Evolutionary conservation across 2,113 vertebrate species (phyloP).

Genomic region (Vulpes ferrilata): DNA sequence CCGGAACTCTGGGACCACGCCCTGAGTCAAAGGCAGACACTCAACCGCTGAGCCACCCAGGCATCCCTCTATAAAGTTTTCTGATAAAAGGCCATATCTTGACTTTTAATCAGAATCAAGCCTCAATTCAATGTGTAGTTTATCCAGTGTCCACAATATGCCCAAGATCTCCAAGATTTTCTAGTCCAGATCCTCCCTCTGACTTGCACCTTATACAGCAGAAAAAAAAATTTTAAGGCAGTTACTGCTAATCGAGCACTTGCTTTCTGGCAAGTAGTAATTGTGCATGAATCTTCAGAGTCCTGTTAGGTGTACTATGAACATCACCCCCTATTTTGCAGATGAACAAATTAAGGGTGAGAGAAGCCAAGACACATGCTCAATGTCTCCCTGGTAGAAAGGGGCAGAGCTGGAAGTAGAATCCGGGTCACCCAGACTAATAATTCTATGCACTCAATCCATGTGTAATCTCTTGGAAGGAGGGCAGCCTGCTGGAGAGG

Average conservation of each 20-base stretch:
- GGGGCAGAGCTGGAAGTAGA: background rate
- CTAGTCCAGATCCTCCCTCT: no score
- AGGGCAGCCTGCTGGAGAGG: background rate
- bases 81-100: background rate
- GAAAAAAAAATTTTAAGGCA: background rate
- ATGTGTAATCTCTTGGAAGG: background rate
- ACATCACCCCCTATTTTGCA: background rate
- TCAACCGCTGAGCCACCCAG: no score
- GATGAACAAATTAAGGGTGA: background rate
- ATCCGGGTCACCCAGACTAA: background rate
- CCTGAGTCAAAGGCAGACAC: no score
- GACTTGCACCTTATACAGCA: no score
- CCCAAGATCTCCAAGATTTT: no score
- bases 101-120: slow-evolving; percentile 34
- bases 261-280: background rate
- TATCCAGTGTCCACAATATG: background rate
- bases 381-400: slow-evolving; percentile 4
- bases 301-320: background rate
- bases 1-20: no score
- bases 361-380: background rate
- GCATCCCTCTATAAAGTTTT: background rate
- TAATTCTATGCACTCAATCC: background rate
- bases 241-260: background rate
- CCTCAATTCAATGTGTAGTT: slow-evolving; percentile 5
- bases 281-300: background rate